These are phyloP conservation scores for Lepidurus couesii DNA, from an alignment of 1,140 invertebrate species.

Conservation along the genomic window DNA sequence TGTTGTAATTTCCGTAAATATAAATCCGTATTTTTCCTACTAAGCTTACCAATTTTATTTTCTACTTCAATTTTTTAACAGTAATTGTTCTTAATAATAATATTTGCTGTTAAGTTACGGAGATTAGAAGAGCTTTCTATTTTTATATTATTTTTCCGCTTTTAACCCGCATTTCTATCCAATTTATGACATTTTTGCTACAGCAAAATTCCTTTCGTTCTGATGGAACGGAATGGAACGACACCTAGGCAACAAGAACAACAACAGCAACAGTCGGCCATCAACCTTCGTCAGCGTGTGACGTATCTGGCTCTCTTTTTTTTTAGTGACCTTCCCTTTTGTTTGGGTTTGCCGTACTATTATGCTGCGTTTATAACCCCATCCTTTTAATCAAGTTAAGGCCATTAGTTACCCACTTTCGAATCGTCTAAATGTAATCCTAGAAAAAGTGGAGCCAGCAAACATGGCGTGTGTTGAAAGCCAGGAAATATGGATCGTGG, in stretches of 20 bases:
- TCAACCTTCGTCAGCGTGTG: constrained; percentile 18
- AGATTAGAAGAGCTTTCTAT: too few species aligned
- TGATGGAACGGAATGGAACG: not conserved
- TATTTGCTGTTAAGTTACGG: too few species aligned
- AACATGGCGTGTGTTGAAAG: constrained; percentile 9
- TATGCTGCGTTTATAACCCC: not conserved
- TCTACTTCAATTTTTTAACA: too few species aligned
- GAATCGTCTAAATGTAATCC: not conserved
- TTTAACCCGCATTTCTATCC: too few species aligned
- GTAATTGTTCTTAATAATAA: too few species aligned
- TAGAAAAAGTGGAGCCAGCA: constrained; percentile 12
- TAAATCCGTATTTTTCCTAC: too few species aligned
- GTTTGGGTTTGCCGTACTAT: not conserved
- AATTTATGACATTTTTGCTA: not conserved
- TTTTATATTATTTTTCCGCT: too few species aligned
- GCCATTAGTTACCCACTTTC: not conserved
- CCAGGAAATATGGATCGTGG: not conserved
- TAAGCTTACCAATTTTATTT: too few species aligned
- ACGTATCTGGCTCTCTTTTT: constrained; percentile 7
- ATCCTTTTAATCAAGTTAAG: not conserved
- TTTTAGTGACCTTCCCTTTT: constrained; percentile 10
- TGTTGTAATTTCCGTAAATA: too few species aligned
- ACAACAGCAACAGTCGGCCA: constrained; percentile 17
- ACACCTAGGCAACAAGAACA: constrained; percentile 10
- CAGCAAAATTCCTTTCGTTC: not conserved